These are phyloP conservation scores for Pseudolycoriella hygida DNA, from an alignment of 2,888 invertebrate species.

Conservation along the genomic window DNA sequence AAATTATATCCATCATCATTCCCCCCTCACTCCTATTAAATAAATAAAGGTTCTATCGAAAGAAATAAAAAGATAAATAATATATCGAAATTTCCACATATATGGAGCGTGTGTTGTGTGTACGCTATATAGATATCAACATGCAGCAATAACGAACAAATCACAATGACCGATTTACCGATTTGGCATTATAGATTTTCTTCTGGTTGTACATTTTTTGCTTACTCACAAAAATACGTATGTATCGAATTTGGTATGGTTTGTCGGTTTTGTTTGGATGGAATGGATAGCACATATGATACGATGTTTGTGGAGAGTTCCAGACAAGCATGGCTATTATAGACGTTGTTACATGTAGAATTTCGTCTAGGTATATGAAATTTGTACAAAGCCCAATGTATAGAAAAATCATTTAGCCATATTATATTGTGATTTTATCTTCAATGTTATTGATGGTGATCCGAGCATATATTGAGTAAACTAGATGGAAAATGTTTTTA, in stretches of 20 bases:
- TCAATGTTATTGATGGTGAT: slow-evolving; percentile 3
- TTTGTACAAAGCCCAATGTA: not conserved
- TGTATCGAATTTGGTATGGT: too few relatives aligned
- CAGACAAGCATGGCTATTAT: not conserved
- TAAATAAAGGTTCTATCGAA: too few relatives aligned
- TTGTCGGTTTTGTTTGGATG: too few relatives aligned
- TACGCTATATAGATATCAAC: too few relatives aligned
- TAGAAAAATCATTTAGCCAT: slow-evolving; percentile 3
- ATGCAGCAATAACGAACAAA: not conserved
- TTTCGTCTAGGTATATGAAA: not conserved
- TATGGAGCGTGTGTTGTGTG: too few relatives aligned
- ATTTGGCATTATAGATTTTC: not conserved
- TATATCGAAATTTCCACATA: too few relatives aligned
- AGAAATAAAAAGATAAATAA: too few relatives aligned
- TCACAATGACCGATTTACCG: slow-evolving; percentile 2
- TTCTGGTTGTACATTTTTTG: slow-evolving; percentile 1
- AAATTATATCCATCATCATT: too few relatives aligned
- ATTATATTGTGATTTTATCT: slow-evolving; percentile 3
- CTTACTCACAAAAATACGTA: slow-evolving; percentile 1
- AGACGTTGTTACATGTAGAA: not conserved
- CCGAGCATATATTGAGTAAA: slow-evolving; percentile 2
- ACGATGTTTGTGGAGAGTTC: too few relatives aligned
- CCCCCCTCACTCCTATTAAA: too few relatives aligned
- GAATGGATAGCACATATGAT: too few relatives aligned
- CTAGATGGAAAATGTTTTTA: not conserved